Percentiles rank a stretch among this genome's conserved stretches.
Conservation (phyloP, 2,888 invertebrate species). For the Tubulanus polymorphus region DNA sequence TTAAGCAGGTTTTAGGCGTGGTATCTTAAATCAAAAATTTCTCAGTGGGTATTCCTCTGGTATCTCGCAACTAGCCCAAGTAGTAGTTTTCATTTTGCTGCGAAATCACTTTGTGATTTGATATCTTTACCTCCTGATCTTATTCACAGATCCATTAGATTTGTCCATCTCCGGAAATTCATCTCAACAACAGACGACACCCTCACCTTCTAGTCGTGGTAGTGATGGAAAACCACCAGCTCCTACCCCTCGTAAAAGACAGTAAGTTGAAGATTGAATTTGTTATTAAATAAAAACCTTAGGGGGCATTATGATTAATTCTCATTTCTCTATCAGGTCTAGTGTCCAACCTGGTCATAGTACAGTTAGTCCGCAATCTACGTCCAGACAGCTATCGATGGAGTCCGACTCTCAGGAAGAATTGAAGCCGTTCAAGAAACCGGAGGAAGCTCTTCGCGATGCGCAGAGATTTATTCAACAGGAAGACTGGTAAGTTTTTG, state of each 20-base stretch:
- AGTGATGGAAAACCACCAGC: neutral
- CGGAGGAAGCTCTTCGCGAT: slow-evolving; percentile 64
- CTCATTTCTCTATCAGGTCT: too few species aligned
- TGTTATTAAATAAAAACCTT: too few species aligned
- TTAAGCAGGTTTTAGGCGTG: too few species aligned
- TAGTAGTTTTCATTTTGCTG: too few species aligned
- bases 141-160: neutral
- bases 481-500: slow-evolving; percentile 52
- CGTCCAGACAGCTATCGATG: slow-evolving; percentile 5
- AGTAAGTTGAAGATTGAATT: too few species aligned
- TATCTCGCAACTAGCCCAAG: too few species aligned
- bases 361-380: neutral
- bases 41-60: too few species aligned
- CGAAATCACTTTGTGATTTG: neutral
- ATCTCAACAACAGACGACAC: neutral
- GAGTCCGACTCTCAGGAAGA: slow-evolving; percentile 40
- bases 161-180: neutral
- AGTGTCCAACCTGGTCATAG: neutral
- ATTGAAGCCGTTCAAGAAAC: slow-evolving; percentile 60
- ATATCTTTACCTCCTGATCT: neutral
- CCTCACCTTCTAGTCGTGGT: neutral
- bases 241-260: neutral
- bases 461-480: slow-evolving; percentile 52
- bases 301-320: too few species aligned
- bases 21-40: too few species aligned